A percentile compares a stretch with the other conserved stretches of the same genome.
Evolutionary conservation across 2,888 invertebrate species (phyloP).

Genomic region (Synanthedon vespiformis): DNA sequence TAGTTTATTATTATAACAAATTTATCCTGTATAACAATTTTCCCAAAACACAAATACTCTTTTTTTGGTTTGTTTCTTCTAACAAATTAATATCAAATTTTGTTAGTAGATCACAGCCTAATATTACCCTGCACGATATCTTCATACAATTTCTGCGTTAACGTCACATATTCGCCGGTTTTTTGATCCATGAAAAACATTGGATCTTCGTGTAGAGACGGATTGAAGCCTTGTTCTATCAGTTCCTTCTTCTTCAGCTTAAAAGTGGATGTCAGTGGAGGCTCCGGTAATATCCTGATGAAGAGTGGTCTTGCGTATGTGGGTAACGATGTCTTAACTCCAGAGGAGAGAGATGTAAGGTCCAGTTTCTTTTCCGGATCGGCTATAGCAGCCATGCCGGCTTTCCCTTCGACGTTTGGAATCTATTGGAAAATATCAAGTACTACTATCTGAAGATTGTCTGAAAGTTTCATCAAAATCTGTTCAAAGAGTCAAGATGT

Average conservation of each 20-base stretch:
- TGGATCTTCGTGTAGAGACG: slow-evolving; percentile 73
- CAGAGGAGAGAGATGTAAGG: slow-evolving; percentile 52
- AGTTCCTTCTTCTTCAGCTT: slow-evolving; percentile 93
- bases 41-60: too few species aligned
- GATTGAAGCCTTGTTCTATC: slow-evolving; percentile 82
- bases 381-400: slow-evolving; percentile 94
- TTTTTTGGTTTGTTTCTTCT: too few species aligned
- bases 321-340: slow-evolving; percentile 74
- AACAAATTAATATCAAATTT: too few species aligned
- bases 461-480: too few species aligned
- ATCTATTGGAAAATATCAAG: slow-evolving; percentile 58
- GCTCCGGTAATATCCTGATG: slow-evolving; percentile 78
- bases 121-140: slow-evolving; percentile 58
- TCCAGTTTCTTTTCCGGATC: slow-evolving; percentile 77
- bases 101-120: slow-evolving; percentile 49
- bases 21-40: too few species aligned
- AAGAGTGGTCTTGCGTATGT: slow-evolving; percentile 90
- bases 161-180: slow-evolving; percentile 48
- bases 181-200: slow-evolving; percentile 74
- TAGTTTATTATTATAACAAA: too few species aligned
- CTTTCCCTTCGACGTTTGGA: slow-evolving; percentile 84
- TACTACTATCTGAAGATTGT: too few species aligned
- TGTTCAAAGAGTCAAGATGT: too few species aligned
- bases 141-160: slow-evolving; percentile 58
- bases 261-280: slow-evolving; percentile 89